These are phyloP conservation scores for Nemotelus pantherinus DNA, from an alignment of 2,888 invertebrate species.

Conservation along the genomic window DNA sequence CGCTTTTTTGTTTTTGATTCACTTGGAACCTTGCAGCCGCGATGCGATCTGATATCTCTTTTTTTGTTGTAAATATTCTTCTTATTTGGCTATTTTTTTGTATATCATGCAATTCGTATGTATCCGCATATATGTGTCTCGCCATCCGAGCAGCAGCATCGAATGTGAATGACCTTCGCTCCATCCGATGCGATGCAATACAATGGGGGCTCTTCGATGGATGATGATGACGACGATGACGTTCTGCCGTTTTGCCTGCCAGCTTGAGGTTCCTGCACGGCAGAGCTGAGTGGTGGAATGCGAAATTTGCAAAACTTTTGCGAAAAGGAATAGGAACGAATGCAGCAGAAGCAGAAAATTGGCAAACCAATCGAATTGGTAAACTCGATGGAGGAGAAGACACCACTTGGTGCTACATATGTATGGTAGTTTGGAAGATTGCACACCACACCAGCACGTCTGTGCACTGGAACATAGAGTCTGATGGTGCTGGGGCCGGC, in stretches of 20 bases:
- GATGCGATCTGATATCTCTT: constrained; percentile 6
- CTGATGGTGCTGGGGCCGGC: too few relatives aligned
- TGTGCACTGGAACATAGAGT: too few relatives aligned
- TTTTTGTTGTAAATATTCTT: constrained; percentile 24
- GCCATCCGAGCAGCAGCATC: not conserved
- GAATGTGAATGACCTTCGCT: constrained; percentile 41
- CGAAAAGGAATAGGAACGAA: constrained; percentile 14
- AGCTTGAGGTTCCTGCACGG: not conserved
- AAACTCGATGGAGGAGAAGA: not conserved
- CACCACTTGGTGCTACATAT: too few relatives aligned
- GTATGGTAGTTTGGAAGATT: too few relatives aligned
- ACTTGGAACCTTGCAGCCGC: constrained; percentile 14
- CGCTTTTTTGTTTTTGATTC: constrained; percentile 2
- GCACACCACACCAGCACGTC: too few relatives aligned
- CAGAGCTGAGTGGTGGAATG: not conserved
- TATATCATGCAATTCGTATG: constrained; percentile 6
- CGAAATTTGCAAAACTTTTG: constrained; percentile 12
- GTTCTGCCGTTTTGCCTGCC: not conserved
- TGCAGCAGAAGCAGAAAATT: not conserved
- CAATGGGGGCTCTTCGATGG: constrained; percentile 21
- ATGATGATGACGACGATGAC: constrained; percentile 2
- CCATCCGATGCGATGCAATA: not conserved
- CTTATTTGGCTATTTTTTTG: constrained; percentile 7
- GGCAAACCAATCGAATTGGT: constrained; percentile 21
- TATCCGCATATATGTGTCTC: not conserved